Percentiles rank a stretch among this genome's conserved stretches.
Conservation (phyloP, 2,113 vertebrate species). For the Aplodontia rufa region DNA sequence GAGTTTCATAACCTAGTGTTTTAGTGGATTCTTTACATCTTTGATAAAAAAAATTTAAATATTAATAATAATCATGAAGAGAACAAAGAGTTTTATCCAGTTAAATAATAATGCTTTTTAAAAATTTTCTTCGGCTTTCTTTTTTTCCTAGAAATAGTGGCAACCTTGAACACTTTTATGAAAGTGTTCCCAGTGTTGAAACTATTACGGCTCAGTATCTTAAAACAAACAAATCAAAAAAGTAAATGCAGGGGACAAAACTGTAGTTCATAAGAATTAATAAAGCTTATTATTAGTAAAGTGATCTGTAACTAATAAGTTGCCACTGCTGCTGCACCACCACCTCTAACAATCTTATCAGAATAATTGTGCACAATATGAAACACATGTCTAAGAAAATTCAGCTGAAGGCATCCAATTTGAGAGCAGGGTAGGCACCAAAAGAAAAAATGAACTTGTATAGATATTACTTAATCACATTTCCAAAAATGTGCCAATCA, state of each 20-base stretch:
- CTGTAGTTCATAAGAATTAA: not conserved
- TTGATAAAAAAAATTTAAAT: not conserved
- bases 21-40: not conserved
- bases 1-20: not conserved
- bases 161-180: not conserved
- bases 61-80: slow-evolving; percentile 9
- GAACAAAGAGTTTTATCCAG: not conserved
- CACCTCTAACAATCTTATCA: not conserved
- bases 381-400: not conserved
- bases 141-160: not conserved
- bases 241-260: not conserved
- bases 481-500: not conserved
- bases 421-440: not conserved
- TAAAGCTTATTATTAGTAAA: not conserved
- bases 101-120: not conserved
- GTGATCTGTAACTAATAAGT: not conserved
- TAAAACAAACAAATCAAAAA: not conserved
- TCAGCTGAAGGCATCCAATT: not conserved
- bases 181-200: not conserved
- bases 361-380: not conserved
- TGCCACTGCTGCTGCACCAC: not conserved
- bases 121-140: not conserved
- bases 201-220: not conserved
- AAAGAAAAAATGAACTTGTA: slow-evolving; percentile 9
- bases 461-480: not conserved